Percentiles rank a stretch among this genome's conserved stretches.
These are phyloP conservation scores for Tetragonula clypearis DNA, from an alignment of 1,140 invertebrate genomes.

Conservation along the genomic window DNA sequence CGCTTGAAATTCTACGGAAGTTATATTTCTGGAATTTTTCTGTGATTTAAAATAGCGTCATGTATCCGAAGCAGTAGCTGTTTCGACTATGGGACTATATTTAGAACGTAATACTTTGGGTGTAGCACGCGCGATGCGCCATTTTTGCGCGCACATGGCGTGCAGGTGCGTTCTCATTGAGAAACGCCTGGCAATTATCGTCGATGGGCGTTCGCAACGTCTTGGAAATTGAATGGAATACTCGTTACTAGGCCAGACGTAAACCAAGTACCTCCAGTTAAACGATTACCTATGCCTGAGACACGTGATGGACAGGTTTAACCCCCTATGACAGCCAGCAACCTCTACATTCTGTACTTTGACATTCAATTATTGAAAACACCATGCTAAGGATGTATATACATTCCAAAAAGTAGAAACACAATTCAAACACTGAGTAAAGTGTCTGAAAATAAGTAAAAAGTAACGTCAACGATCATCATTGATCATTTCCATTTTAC, in stretches of 20 bases:
- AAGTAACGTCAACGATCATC: background rate
- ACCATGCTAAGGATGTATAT: background rate
- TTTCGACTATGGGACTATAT: background rate
- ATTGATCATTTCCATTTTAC: background rate
- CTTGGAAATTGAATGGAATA: conserved; percentile 45
- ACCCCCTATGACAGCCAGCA: background rate
- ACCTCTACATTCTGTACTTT: background rate
- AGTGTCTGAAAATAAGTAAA: background rate
- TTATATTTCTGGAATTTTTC: background rate
- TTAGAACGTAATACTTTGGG: background rate
- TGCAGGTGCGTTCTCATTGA: conserved; percentile 40
- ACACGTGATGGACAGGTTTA: conserved; percentile 5
- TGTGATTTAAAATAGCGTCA: background rate
- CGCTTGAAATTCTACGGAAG: background rate
- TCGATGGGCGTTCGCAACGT: conserved; percentile 5
- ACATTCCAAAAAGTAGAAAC: background rate
- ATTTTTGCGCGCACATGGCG: conserved; percentile 29
- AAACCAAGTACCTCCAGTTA: background rate
- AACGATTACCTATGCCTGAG: conserved; percentile 1
- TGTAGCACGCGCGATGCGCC: background rate
- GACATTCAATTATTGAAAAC: background rate
- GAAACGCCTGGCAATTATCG: conserved; percentile 30
- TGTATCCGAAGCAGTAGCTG: background rate
- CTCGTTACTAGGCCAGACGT: conserved; percentile 23
- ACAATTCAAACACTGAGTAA: background rate